Evolutionary conservation across 1,140 invertebrate genomes (phyloP).

Genomic region (Heliothis subflexa): DNA sequence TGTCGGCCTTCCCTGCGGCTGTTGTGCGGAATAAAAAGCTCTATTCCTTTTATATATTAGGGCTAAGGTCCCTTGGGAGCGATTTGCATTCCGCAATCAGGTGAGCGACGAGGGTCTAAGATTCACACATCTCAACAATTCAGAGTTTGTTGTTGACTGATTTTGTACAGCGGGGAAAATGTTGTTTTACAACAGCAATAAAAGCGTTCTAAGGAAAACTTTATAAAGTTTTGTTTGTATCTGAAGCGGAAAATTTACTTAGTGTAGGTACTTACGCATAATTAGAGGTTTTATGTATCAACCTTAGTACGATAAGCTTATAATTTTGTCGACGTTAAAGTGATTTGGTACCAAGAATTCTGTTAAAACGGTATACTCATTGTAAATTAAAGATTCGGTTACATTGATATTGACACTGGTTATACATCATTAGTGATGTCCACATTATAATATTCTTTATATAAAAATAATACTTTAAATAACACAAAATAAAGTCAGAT

Average conservation of each 20-base stretch:
- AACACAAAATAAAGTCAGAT: background rate
- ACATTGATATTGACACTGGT: too few relatives aligned
- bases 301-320: too few relatives aligned
- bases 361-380: too few relatives aligned
- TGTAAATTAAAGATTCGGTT: too few relatives aligned
- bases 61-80: conserved; percentile 53
- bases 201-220: conserved; percentile 31
- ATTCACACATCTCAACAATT: conserved; percentile 56
- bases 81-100: conserved; percentile 63
- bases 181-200: conserved; percentile 50
- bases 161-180: conserved; percentile 56
- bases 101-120: conserved; percentile 62
- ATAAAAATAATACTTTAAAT: background rate
- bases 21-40: conserved; percentile 52
- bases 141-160: conserved; percentile 56
- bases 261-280: background rate
- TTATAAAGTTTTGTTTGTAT: conserved; percentile 16
- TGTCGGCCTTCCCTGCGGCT: conserved; percentile 37
- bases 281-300: background rate
- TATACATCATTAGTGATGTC: too few relatives aligned
- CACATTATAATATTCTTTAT: too few relatives aligned
- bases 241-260: conserved; percentile 24
- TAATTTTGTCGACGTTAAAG: too few relatives aligned
- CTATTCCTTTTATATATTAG: conserved; percentile 53
- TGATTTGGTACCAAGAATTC: too few relatives aligned